These are phyloP conservation scores for Zaprionus bogoriensis DNA, from an alignment of 2,888 invertebrate species.

Conservation along the genomic window DNA sequence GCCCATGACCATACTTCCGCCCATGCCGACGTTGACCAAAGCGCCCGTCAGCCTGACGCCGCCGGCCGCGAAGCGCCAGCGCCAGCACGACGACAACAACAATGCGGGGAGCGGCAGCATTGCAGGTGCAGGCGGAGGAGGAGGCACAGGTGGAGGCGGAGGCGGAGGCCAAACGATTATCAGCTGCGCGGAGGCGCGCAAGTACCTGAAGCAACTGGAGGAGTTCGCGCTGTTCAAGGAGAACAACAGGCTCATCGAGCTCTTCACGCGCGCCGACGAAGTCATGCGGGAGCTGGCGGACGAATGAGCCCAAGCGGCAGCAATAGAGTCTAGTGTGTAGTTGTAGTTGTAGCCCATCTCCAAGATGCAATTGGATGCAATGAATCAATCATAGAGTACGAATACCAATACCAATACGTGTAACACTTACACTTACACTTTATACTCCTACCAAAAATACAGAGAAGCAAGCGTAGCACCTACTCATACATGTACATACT, in stretches of 20 bases:
- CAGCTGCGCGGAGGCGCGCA: slow-evolving; percentile 76
- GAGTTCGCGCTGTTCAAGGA: slow-evolving; percentile 79
- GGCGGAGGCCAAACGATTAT: slow-evolving; percentile 26
- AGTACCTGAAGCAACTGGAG: slow-evolving; percentile 79
- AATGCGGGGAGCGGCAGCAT: slow-evolving; percentile 22
- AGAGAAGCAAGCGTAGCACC: slow-evolving; percentile 37
- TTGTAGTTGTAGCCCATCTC: slow-evolving; percentile 47
- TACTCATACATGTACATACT: slow-evolving; percentile 9
- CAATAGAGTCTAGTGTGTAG: background rate
- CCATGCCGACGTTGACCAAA: slow-evolving; percentile 47
- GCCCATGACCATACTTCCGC: slow-evolving; percentile 27
- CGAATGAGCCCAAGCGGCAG: slow-evolving; percentile 44
- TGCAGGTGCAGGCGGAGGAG: no score
- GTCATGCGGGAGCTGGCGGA: slow-evolving; percentile 77
- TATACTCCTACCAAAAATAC: slow-evolving; percentile 60
- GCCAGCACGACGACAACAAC: slow-evolving; percentile 53
- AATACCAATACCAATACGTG: no score
- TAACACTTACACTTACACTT: slow-evolving; percentile 27
- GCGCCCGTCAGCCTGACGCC: slow-evolving; percentile 30
- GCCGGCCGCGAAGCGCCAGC: slow-evolving; percentile 28
- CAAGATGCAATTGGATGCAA: slow-evolving; percentile 63
- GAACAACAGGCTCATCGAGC: slow-evolving; percentile 79
- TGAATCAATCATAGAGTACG: slow-evolving; percentile 66
- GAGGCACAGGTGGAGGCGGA: no score
- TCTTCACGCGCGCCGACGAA: slow-evolving; percentile 80